phyloP scores from a whole-genome alignment of 2,113 vertebrate genomes.

The Pristiophorus japonicus region DNA sequence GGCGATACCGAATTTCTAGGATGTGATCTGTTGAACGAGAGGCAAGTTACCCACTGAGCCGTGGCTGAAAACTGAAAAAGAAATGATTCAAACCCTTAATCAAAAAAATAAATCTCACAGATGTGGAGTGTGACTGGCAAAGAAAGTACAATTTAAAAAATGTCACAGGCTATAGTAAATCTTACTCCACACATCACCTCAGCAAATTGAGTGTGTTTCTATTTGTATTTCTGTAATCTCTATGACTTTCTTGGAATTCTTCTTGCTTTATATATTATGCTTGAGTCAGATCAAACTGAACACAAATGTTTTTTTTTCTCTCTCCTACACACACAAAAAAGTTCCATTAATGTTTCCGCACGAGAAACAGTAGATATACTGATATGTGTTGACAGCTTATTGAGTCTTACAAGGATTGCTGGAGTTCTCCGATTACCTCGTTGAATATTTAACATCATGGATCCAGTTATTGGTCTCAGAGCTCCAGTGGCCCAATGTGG shows the following conservation, averaged over 20 bases:
- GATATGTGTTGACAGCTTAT: not conserved
- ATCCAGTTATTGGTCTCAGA: not conserved
- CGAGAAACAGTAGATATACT: not conserved
- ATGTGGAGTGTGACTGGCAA: not conserved
- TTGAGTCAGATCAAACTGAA: not conserved
- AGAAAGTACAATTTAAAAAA: not conserved
- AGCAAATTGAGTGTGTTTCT: not conserved
- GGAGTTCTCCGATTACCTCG: not conserved
- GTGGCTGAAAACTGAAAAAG: not conserved
- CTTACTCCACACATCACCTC: not conserved
- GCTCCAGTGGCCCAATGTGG: not conserved
- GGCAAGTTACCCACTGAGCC: not conserved
- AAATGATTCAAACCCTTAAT: not conserved
- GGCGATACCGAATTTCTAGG: too few relatives aligned
- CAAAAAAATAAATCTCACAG: not conserved
- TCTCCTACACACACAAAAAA: not conserved
- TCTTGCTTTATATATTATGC: not conserved
- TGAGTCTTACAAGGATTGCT: not conserved
- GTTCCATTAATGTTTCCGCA: not conserved
- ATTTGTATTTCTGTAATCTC: not conserved
- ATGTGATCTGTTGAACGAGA: not conserved
- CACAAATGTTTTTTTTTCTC: not conserved
- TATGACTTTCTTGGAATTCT: not conserved
- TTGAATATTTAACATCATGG: not conserved
- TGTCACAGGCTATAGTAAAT: not conserved